Evolutionary conservation across 2,797 vertebrate species (phyloP), one percentile per base, ranked within the genome.

Genomic region (Characodon lateralis): DNA sequence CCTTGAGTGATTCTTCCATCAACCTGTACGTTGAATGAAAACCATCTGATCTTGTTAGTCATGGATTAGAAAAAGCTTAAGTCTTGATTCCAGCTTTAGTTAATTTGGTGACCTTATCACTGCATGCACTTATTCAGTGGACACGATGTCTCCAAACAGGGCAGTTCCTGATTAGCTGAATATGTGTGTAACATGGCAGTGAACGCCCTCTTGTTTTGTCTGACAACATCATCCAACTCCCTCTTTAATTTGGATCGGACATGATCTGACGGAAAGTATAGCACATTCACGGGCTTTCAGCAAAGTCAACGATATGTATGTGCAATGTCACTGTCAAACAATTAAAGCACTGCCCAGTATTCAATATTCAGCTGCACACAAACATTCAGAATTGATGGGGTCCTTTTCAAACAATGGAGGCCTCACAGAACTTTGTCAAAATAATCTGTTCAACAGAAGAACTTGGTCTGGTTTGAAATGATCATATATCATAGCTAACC

Each of bases 31-130:
- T 79, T 78, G 78, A 90, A 91, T 90, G 80, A 84, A 93, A 87
- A 87, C 84, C 71, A 79, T 93, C 83, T 93, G 92, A 94, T 94
- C 92, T 87, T 80, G 82, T 94, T 93, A 85, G 92, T 94, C 92
- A 94, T 83, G 89, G 92, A 93, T 95, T 92, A 93, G 78, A 74
- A 76, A 74, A 88, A 69, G 58, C 89, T 83, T 91, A 78, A 86
- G 85, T 90, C 86, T 90, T 85, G 85, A 92, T 91, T 93, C 91
- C 90, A 93, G 90, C 91, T 93, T 92, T 91, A 84, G 81, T 94
- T 91, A 51, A 90, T 91, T 92, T 89, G 82, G 83, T 91, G 91
- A 93, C 91, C 89, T 84, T 89, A 89, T 91, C 91, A 71, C 81
- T 76, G 85, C 83, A 72, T 72, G 85, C 78, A 84, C 83, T 87